phyloP scores from a whole-genome alignment of 1,140 invertebrate genomes.

The Eciton burchellii region DNA sequence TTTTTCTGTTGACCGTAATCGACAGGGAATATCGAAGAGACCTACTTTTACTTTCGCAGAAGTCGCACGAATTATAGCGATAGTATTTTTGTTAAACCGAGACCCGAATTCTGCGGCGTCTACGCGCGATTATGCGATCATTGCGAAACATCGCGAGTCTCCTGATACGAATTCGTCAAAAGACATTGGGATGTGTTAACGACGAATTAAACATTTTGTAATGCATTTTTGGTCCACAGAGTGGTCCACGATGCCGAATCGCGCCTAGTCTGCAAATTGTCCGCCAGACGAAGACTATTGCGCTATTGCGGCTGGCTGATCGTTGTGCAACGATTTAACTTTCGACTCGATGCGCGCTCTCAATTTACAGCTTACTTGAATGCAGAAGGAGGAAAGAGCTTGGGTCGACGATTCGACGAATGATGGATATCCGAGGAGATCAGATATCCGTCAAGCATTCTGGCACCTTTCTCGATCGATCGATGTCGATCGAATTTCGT shows the following conservation, averaged over 20 bases:
- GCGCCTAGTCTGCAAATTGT: conserved; percentile 44
- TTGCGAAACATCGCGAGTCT: conserved; percentile 44
- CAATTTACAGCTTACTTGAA: conserved; percentile 62
- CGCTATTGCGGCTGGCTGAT: conserved; percentile 75
- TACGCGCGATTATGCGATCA: not conserved
- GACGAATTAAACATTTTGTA: conserved; percentile 21
- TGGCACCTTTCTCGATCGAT: not conserved
- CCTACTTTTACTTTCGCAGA: conserved; percentile 47
- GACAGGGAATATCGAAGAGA: not conserved
- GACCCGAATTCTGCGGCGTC: conserved; percentile 14
- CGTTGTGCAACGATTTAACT: conserved; percentile 79
- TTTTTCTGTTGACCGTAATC: not conserved
- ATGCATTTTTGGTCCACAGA: conserved; percentile 16
- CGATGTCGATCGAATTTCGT: not conserved
- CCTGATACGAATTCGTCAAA: conserved; percentile 57
- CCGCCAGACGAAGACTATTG: conserved; percentile 74
- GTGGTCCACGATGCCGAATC: conserved; percentile 57
- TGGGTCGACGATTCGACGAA: conserved; percentile 54
- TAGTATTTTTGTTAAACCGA: conserved; percentile 37
- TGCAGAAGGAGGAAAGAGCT: conserved; percentile 12
- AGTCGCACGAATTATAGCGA: conserved; percentile 23
- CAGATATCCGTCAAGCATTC: not conserved
- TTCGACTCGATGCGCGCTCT: conserved; percentile 75
- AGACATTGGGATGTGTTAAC: conserved; percentile 6
- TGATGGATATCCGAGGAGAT: not conserved